phyloP scores from a whole-genome alignment of 1,140 invertebrate genomes.

The Heliconius nattereri region DNA sequence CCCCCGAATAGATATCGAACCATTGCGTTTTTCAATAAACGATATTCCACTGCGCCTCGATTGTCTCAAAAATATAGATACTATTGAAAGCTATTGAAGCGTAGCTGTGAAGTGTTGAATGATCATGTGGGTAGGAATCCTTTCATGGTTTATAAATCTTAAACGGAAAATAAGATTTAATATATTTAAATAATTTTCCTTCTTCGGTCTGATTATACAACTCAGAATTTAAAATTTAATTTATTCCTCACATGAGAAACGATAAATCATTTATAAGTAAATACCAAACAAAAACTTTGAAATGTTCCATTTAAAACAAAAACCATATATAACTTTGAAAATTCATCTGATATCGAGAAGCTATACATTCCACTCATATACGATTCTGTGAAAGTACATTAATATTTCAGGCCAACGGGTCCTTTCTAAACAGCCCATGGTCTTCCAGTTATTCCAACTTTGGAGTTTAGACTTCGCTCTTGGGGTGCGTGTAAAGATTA shows the following conservation, averaged over 20 bases:
- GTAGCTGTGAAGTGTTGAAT: too few species aligned
- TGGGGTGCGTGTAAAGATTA: conserved; percentile 70
- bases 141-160: too few species aligned
- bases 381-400: conserved; percentile 78
- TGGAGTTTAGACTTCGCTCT: conserved; percentile 60
- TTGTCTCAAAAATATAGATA: not conserved
- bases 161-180: too few species aligned
- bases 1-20: not conserved
- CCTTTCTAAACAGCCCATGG: conserved; percentile 81
- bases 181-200: too few species aligned
- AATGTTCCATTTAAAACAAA: conserved; percentile 3
- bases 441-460: conserved; percentile 80
- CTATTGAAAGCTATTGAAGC: not conserved
- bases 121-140: too few species aligned
- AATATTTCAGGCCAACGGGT: conserved; percentile 76
- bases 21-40: not conserved
- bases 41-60: not conserved
- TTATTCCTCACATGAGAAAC: too few species aligned
- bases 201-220: too few species aligned
- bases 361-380: conserved; percentile 59
- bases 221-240: too few species aligned
- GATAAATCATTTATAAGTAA: not conserved
- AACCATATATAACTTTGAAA: not conserved
- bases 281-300: not conserved
- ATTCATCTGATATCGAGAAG: conserved; percentile 21